Conservation (phyloP, 2,113 vertebrate genomes). For the Pomatostomus ruficeps region DNA sequence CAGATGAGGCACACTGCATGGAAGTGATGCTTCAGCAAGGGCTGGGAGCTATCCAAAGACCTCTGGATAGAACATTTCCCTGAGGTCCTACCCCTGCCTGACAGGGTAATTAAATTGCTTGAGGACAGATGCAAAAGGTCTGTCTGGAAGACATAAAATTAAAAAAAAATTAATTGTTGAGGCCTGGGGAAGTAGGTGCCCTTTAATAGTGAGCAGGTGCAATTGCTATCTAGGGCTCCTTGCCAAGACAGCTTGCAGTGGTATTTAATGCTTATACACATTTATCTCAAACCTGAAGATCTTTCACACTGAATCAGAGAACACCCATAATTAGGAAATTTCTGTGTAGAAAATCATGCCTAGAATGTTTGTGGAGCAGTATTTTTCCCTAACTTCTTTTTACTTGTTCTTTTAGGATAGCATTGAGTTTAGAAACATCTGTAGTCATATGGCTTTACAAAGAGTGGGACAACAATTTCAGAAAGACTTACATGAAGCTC, state of each 20-base stretch:
- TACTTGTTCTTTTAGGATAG: constrained; percentile 51
- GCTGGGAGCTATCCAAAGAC: background rate
- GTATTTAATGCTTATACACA: background rate
- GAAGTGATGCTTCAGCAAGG: background rate
- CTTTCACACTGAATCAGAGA: background rate
- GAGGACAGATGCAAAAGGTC: background rate
- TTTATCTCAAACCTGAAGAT: background rate
- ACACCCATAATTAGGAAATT: background rate
- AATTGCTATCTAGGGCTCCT: background rate
- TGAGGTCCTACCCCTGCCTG: background rate
- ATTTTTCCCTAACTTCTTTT: background rate
- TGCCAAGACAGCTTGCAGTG: background rate
- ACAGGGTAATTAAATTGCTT: background rate
- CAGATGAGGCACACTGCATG: background rate
- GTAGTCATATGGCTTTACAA: constrained; percentile 49
- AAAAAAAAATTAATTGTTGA: background rate
- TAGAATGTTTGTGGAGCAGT: background rate
- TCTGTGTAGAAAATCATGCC: background rate
- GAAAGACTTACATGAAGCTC: constrained; percentile 49
- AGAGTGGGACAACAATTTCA: constrained; percentile 53
- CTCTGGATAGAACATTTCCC: background rate
- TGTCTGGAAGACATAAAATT: background rate
- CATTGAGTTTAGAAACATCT: constrained; percentile 68
- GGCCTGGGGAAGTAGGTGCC: background rate
- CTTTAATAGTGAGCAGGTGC: background rate